Base-by-base conservation (phyloP, 2,113 vertebrate genomes). In the Muscicapa adusta region DNA sequence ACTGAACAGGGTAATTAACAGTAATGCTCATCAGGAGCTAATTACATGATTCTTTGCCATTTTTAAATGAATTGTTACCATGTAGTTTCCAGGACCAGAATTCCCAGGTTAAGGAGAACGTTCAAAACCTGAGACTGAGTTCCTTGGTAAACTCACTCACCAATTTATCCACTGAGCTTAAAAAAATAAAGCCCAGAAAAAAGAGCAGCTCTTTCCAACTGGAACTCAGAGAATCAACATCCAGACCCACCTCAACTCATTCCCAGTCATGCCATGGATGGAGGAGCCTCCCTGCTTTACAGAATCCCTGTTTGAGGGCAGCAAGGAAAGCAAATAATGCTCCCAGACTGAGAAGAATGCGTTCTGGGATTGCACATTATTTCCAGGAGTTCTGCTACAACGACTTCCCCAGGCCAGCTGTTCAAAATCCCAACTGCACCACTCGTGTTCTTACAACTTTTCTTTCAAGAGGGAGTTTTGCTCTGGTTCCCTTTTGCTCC, bases 211-310 rank as follows among this genome's bases (percentile, higher is more conserved):
- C 43, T 11, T 67, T 28, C 68, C 70, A 25, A 0, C 2, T 14
- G 47, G 33, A 47, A 18, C 7, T 25, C 38, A 6, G 6, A 58
- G 56, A 1, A 56, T 38, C 73, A 57, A 18, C 42, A 58, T 2
- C 50, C 24, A 26, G 2, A 22, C 36, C 67, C 73, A 18, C 29
- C 29, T 10, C 28, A 42, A 0, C 51, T 20, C 61, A 1, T 31
- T 31, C 42, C 73, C 38, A 18, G 0, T 1, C 72, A 2, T 0
- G 0, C 25, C 17, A 1, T 0, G 19, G 42, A 2, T 0, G 47
- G 54, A 62, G 40, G 51, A 80, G 29, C 26, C 72, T 79, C 40
- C 26, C 51, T 28, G 67, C 28, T 53, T 19, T 60, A 20, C 57
- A 24, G 42, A 7, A 17, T 14, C 56, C 16, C 50, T 36, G 62